Evolutionary conservation across 1,140 invertebrate species (phyloP), one percentile per base, ranked within the genome.

Genomic region (Eriosoma lanigerum): DNA sequence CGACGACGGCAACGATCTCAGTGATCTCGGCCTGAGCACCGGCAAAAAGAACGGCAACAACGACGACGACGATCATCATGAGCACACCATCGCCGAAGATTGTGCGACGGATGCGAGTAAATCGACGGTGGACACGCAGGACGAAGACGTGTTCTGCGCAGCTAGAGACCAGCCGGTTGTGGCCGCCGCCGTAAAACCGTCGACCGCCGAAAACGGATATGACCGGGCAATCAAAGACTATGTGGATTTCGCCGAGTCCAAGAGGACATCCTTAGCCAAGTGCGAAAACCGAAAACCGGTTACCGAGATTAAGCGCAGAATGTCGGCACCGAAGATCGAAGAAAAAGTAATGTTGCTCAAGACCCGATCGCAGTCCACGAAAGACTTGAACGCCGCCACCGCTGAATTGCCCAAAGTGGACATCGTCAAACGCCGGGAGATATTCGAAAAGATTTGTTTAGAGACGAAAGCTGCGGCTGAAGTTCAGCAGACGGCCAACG

Each of bases 161-260:
- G 54, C 29, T 0, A 21, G 44, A 58, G n/a, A 48, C 26, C 52
- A 19, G 0, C 12, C 5, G 0, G 48, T 90, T 84, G 89, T 90
- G 82, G 88, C 89, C 13, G 88, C 88, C 46, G 89, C 88, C 32
- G 89, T 88, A 83, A 90, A 89, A 21, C 88, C 89, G 1, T 17
- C 12, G 24, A 1, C 13, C 6, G 38, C n/a, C 4, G 93, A 94
- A 84, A 95, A 94, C 85, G 94, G 93, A 1, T 95, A 94, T 85
- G 93, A 95, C 85, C 90, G 92, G 82, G 93, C 93, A 81, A 94
- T 94, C 82, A 92, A 93, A 83, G 91, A 91, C 81, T 94, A 95
- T 84, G 92, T 93, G 80, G 84, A 92, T 91, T 81, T 88, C 88
- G 62, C 90, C 87, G 84, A 92, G 86, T 83, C 86, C 85, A 83